These are phyloP conservation scores for Nudaria mundana DNA, from an alignment of 2,888 invertebrate genomes.

Conservation along the genomic window DNA sequence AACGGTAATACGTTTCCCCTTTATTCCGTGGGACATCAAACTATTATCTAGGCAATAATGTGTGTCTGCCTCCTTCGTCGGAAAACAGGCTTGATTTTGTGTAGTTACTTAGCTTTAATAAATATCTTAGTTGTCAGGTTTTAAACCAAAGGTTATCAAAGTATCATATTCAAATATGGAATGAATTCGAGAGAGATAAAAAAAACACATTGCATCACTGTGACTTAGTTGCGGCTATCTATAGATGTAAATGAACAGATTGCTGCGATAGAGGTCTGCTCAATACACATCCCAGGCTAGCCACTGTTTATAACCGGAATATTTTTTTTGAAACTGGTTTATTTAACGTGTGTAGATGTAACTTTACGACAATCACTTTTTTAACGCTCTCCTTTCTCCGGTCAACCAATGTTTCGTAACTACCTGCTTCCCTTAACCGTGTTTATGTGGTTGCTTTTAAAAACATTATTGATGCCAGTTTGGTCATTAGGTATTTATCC, in stretches of 20 bases:
- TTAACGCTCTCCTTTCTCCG: conserved; percentile 33
- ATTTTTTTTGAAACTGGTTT: conserved; percentile 39
- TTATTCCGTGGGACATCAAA: too few relatives aligned
- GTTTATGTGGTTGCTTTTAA: not conserved
- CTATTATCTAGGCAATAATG: too few relatives aligned
- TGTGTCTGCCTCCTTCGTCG: too few relatives aligned
- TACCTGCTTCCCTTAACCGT: not conserved
- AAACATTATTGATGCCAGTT: not conserved
- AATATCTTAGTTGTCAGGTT: too few relatives aligned
- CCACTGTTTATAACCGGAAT: conserved; percentile 31
- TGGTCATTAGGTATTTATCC: not conserved
- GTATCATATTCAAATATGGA: too few relatives aligned
- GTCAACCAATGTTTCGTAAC: conserved; percentile 3
- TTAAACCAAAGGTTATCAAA: too few relatives aligned
- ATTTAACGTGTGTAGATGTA: conserved; percentile 23
- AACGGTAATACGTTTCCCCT: too few relatives aligned
- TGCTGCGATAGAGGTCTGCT: conserved; percentile 14
- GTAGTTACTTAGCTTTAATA: too few relatives aligned
- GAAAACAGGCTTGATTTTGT: too few relatives aligned
- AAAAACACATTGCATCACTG: too few relatives aligned
- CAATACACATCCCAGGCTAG: conserved; percentile 13
- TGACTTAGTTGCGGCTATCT: not conserved
- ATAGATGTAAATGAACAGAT: conserved; percentile 9
- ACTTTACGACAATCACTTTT: conserved; percentile 26
- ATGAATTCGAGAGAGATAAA: too few relatives aligned